These are phyloP conservation scores for Pyralis farinalis DNA, from an alignment of 2,888 invertebrate genomes.

Conservation along the genomic window DNA sequence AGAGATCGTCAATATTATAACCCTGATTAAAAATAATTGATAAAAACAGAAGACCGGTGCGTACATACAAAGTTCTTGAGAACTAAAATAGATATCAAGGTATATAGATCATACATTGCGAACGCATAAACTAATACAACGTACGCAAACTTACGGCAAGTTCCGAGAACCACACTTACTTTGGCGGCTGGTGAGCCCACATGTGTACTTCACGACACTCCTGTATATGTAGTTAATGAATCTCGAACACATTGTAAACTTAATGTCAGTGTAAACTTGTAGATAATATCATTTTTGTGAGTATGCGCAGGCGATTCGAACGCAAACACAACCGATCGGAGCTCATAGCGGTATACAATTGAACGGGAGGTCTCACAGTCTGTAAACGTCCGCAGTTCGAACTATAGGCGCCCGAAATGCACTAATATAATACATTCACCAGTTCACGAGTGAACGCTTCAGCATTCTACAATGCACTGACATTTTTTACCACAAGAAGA, in stretches of 20 bases:
- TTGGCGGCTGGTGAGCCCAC: conserved; percentile 70
- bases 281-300: conserved; percentile 57
- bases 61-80: too few species aligned
- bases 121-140: too few species aligned
- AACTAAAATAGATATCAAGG: too few species aligned
- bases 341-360: conserved; percentile 64
- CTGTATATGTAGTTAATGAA: conserved; percentile 68
- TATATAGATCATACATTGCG: too few species aligned
- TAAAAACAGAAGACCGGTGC: too few species aligned
- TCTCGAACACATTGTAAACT: conserved; percentile 66
- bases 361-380: conserved; percentile 41
- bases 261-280: conserved; percentile 34
- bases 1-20: too few species aligned
- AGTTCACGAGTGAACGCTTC: conserved; percentile 34
- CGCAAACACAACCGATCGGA: conserved; percentile 42
- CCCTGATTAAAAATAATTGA: too few species aligned
- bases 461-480: conserved; percentile 60
- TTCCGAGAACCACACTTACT: conserved; percentile 50
- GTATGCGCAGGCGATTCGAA: conserved; percentile 29
- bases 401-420: conserved; percentile 41
- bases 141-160: not conserved
- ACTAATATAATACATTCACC: conserved; percentile 38
- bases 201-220: conserved; percentile 75
- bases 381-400: conserved; percentile 24
- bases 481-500: conserved; percentile 54